Percentiles rank a stretch among this genome's conserved stretches.
Conservation (phyloP, 2,888 invertebrate species). For the Diaperis boleti region DNA sequence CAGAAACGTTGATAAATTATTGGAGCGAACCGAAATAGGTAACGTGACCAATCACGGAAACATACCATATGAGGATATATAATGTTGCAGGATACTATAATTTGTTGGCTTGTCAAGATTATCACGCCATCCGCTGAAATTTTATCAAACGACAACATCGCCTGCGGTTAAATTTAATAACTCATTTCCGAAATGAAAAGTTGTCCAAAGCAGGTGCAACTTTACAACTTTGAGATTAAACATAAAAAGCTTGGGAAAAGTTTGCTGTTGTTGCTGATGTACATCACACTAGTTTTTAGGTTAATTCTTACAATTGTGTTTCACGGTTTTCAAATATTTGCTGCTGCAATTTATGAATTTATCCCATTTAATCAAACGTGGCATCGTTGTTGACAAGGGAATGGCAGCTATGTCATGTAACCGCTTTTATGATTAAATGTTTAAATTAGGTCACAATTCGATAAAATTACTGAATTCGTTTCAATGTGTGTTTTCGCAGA, state of each 20-base stretch:
- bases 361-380: too few relatives aligned
- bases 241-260: too few relatives aligned
- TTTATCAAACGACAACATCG: neutral
- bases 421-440: neutral
- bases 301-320: too few relatives aligned
- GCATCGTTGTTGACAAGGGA: too few relatives aligned
- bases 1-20: constrained; percentile 16
- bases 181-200: neutral
- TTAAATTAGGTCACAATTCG: too few relatives aligned
- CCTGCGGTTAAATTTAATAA: neutral
- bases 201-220: neutral
- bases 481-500: too few relatives aligned
- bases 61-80: neutral
- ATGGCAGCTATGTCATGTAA: neutral
- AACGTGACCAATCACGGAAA: constrained; percentile 20
- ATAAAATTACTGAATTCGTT: too few relatives aligned
- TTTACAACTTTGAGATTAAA: too few relatives aligned
- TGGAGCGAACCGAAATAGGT: constrained; percentile 12
- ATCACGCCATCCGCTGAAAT: neutral
- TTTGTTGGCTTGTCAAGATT: constrained; percentile 6
- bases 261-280: too few relatives aligned
- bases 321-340: too few relatives aligned
- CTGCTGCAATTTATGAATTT: too few relatives aligned
- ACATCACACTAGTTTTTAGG: too few relatives aligned
- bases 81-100: constrained; percentile 11